Evolutionary conservation across 2,888 invertebrate species (phyloP).

Genomic region (Spodoptera picta): DNA sequence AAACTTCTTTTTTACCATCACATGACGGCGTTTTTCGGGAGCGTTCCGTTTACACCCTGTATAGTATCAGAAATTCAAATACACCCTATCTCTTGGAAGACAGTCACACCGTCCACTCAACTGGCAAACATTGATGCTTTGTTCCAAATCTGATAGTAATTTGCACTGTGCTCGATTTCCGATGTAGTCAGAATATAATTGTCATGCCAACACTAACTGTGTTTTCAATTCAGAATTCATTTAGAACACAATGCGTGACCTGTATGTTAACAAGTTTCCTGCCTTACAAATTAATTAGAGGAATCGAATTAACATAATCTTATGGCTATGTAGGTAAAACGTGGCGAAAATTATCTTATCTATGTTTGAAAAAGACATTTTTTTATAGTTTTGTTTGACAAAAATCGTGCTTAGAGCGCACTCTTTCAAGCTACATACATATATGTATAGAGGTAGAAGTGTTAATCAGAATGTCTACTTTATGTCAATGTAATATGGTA

Average conservation of each 20-base stretch:
- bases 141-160: slow-evolving; percentile 9
- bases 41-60: too few relatives aligned
- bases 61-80: too few relatives aligned
- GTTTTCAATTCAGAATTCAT: slow-evolving; percentile 41
- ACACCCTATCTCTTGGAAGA: too few relatives aligned
- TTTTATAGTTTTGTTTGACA: not conserved
- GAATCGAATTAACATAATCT: slow-evolving; percentile 20
- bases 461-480: too few relatives aligned
- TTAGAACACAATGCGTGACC: slow-evolving; percentile 32
- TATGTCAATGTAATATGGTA: too few relatives aligned
- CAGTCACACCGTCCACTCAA: too few relatives aligned
- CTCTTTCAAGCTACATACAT: not conserved
- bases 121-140: not conserved
- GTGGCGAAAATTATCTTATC: not conserved
- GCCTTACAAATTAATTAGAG: slow-evolving; percentile 19
- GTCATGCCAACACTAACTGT: slow-evolving; percentile 46
- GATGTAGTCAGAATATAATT: slow-evolving; percentile 60
- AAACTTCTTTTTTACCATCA: too few relatives aligned
- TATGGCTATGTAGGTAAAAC: slow-evolving; percentile 6
- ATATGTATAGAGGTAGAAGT: not conserved
- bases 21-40: too few relatives aligned
- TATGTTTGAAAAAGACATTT: too few relatives aligned
- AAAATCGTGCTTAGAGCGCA: not conserved
- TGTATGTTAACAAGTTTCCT: slow-evolving; percentile 37
- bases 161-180: slow-evolving; percentile 55